Evolutionary conservation across 2,797 vertebrate species (phyloP), one percentile per base, ranked within the genome.

Genomic region (Cuniculus paca): DNA sequence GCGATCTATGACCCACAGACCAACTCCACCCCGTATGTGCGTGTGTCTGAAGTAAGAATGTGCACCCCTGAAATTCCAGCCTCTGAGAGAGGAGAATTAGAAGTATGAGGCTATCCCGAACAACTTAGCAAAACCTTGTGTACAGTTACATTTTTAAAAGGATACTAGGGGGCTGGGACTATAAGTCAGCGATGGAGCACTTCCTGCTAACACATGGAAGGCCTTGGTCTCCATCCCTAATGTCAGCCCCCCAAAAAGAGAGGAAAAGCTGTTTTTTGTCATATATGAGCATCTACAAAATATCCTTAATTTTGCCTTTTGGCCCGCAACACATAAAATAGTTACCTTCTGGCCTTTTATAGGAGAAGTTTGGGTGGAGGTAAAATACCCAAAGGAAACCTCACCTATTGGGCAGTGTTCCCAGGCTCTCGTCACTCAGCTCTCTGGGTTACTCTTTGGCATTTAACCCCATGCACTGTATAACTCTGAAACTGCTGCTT

Each of bases 251-350:
- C 1, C 26, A 36, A 36, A 63, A 48, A 31, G 72, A 22, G 22
- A 22, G 2, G 12, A 26, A 72, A 42, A 12, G 36, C 68, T 52
- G 72, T 75, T 60, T 88, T n/a, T 36, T 61, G 31, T 68, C 2
- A 74, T 68, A 39, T 26, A 13, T 63, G 78, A 80, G 0, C 80
- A 14, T 77, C 56, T 81, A 39, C 5, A 93, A 80, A 93, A 70
- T 82, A 83, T 70, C 58, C 80, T 95, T 78, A 56, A 63, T 54
- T 90, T 94, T 90, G 24, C 24, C 72, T 86, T 34, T 86, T 94
- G 61, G 24, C 50, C 52, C 42, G 14, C 39, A 83, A 75, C 92
- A 26, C 68, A 63, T 95, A 31, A 82, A 96, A 42, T 61, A 68
- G 81, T 89, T 85, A 31, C 56, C 61, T 0, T 63, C 24, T 78